Evolutionary conservation across 2,113 vertebrate genomes (phyloP).

Genomic region (Gallinago jamesoni): DNA sequence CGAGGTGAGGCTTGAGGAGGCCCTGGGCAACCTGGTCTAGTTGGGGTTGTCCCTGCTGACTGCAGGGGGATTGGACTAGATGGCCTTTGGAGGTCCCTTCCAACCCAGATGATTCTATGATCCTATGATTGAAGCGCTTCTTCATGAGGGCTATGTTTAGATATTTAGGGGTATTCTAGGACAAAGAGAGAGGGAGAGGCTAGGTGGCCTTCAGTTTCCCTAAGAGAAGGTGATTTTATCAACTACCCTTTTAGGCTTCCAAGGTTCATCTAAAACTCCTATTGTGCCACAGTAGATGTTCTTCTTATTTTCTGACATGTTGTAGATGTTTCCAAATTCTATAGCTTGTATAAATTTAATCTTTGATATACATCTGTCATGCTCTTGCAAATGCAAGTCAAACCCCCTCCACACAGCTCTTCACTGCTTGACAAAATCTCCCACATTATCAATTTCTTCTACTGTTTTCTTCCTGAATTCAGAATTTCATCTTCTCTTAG

Average conservation of each 20-base stretch:
- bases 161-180: background rate
- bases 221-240: background rate
- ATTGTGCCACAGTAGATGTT: background rate
- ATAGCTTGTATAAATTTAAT: background rate
- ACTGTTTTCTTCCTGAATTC: background rate
- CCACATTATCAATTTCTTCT: background rate
- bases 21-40: too few species aligned
- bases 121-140: background rate
- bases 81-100: too few species aligned
- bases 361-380: background rate
- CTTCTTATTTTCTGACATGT: background rate
- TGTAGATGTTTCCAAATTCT: background rate
- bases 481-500: background rate
- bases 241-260: background rate
- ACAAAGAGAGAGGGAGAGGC: background rate
- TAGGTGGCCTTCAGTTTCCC: background rate
- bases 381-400: background rate
- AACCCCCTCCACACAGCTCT: background rate
- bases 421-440: background rate
- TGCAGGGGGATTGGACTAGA: too few species aligned
- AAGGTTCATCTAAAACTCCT: background rate
- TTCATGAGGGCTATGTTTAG: background rate
- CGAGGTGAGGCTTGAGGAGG: too few species aligned
- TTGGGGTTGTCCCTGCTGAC: too few species aligned
- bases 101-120: too few species aligned